A percentile compares a stretch with the other conserved stretches of the same genome.
phyloP scores from a whole-genome alignment of 2,888 invertebrate genomes.

The Notocelia uddmanniana region DNA sequence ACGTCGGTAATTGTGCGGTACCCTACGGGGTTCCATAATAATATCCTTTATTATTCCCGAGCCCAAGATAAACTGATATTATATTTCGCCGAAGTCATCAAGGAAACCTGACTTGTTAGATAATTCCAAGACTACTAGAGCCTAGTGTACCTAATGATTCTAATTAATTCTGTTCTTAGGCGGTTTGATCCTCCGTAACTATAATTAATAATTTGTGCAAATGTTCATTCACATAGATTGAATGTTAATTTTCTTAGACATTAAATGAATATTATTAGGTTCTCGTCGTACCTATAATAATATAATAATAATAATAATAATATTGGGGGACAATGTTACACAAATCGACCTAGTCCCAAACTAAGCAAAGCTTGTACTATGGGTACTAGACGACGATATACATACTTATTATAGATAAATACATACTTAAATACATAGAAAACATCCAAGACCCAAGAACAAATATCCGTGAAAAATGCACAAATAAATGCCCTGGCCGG shows the following conservation, averaged over 20 bases:
- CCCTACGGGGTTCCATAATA: slow-evolving; percentile 46
- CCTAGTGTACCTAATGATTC: neutral
- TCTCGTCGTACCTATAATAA: neutral
- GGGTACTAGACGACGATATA: too few relatives aligned
- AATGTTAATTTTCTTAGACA: neutral
- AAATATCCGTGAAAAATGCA: too few relatives aligned
- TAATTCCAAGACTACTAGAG: slow-evolving; percentile 19
- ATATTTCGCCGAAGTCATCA: slow-evolving; percentile 43
- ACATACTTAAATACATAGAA: too few relatives aligned
- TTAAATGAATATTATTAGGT: neutral
- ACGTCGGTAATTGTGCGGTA: slow-evolving; percentile 45
- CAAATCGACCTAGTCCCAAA: too few relatives aligned
- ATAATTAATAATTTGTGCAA: slow-evolving; percentile 24
- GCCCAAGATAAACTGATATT: slow-evolving; percentile 41
- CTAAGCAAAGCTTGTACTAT: too few relatives aligned
- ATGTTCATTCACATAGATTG: slow-evolving; percentile 6
- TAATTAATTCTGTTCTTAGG: slow-evolving; percentile 24
- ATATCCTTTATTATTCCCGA: slow-evolving; percentile 37
- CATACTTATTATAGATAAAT: too few relatives aligned
- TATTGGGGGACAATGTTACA: too few relatives aligned
- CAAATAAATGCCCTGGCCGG: too few relatives aligned
- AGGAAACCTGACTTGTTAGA: slow-evolving; percentile 29
- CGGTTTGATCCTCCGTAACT: neutral
- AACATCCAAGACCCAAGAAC: too few relatives aligned
- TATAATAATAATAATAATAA: slow-evolving; percentile 5